Base-by-base conservation (phyloP, 2,113 vertebrate genomes). In the Aegithalos caudatus region DNA sequence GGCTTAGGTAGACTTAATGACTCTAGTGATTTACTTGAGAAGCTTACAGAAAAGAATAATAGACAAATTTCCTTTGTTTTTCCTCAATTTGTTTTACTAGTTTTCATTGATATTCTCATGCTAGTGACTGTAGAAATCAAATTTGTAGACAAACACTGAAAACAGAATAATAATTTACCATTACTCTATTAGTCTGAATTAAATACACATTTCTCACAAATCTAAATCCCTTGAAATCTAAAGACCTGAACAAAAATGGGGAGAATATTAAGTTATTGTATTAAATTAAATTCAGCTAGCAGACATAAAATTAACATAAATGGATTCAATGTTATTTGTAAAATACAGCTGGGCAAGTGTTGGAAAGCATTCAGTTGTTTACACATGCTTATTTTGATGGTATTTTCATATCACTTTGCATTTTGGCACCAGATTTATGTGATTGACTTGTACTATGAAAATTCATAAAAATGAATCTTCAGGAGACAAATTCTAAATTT, bases 151-250 rank as follows among this genome's bases (percentile, higher is more conserved):
- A 95, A 69, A 57, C 72, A 62, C 38, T 73, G 40, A 44, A 90
- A 88, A 82, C 8, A 35, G 38, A 87, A 48, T 14, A 56, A 60
- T 65, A 86, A 93, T 83, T 93, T 77, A 91, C 66, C 67, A 35
- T 92, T 90, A 90, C 62, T 1, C 0, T 37, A 66, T 80, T 86
- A 76, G 25, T 76, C 45, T 76, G 57, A 67, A 56, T 86, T 94
- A 95, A 92, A 90, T 80, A 85, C 4, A 14, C 45, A 44, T 87
- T 86, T 77, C 67, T 85, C 78, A 85, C 35, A 89, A 95, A 94
- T 74, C 78, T 33, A 89, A 95, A 94, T 74, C 78, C 51, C 45
- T 70, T 65, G 38, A 67, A 95, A 92, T 71, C 22, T 56, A 66
- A 82, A 81, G 23, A 66, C 42, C 38, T 88, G 45, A 93, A 94